Percentiles rank a stretch among this genome's conserved stretches.
Evolutionary conservation across 2,113 vertebrate species (phyloP).

Genomic region (Xiphophorus couchianus): DNA sequence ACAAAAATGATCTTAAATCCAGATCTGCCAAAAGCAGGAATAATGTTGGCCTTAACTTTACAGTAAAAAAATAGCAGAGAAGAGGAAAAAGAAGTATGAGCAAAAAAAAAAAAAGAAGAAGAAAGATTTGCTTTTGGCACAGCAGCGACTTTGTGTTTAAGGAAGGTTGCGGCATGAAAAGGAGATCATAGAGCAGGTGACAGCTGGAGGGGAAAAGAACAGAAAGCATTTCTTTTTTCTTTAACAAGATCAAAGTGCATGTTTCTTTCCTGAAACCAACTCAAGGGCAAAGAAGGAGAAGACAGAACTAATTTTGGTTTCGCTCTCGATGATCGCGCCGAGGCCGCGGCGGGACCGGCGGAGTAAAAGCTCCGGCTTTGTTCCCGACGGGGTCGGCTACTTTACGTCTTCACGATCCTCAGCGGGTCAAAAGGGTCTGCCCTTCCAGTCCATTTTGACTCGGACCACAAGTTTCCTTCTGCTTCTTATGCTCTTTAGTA

Average conservation of each 20-base stretch:
- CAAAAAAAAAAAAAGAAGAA: not conserved
- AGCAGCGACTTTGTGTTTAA: conserved; percentile 1
- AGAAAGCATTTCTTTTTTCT: not conserved
- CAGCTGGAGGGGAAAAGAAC: not conserved
- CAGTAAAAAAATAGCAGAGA: not conserved
- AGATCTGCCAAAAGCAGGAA: not conserved
- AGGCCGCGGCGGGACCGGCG: not conserved
- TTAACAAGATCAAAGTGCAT: not conserved
- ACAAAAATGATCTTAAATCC: not conserved
- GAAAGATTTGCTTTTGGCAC: not conserved
- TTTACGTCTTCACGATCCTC: not conserved
- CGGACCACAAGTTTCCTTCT: not conserved
- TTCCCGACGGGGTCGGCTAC: conserved; percentile 11
- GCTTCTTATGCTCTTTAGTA: not conserved
- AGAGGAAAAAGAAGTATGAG: not conserved
- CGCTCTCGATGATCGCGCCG: not conserved
- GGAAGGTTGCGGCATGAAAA: not conserved
- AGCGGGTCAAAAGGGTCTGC: not conserved
- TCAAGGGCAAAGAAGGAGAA: conserved; percentile 20
- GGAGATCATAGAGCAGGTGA: conserved; percentile 19
- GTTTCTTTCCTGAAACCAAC: not conserved
- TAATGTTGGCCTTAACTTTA: not conserved
- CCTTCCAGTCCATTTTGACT: not conserved
- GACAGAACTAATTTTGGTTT: conserved; percentile 18
- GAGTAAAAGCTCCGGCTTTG: conserved; percentile 12